Evolutionary conservation across 2,797 vertebrate species (phyloP), one percentile per base, ranked within the genome.

Genomic region (Loris lydekkerianus): DNA sequence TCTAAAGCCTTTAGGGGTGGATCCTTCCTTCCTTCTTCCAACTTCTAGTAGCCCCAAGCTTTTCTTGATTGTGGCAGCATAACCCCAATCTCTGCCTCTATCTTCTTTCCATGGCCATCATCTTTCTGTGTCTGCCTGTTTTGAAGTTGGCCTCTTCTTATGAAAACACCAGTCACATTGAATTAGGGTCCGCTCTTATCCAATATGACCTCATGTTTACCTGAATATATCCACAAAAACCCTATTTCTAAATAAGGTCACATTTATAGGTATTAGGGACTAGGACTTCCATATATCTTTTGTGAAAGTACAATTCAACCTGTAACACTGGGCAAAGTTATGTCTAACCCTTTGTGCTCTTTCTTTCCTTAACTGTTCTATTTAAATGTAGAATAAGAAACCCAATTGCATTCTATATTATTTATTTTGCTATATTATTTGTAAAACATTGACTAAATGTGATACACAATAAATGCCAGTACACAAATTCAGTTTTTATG

Each of bases 241-340:
- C 17, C 53, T 85, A 49, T 93, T 93, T 94, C 77, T 61, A 89
- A 91, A 89, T 82, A 63, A 86, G 5, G 17, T 92, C 81, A 92
- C 37, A 60, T 40, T 93, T 56, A 87, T 29, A 81, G 34, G 58
- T 82, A 77, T 18, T 20, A 88, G 11, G 23, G n/a, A 76, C 11
- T 56, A 72, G 23, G 11, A 77, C 14, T 89, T 88, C 58, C 83
- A 88, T 10, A 8, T 78, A 63, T 63, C 7, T 73, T 90, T 72
- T 72, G 31, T 18, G 13, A 13, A 10, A 5, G 49, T 34, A 77
- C n/a, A 72, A 53, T 37, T 96, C 58, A 78, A 76, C n/a, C 13
- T 5, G 31, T 40, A 67, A 60, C 10, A 67, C 29, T 69, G 60
- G 13, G 13, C 7, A 93, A 93, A 91, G 78, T 75, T 34, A 90